Percentiles rank a stretch among this genome's conserved stretches.
phyloP scores from a whole-genome alignment of 1,140 invertebrate genomes.

The Zaprionus ghesquierei region DNA sequence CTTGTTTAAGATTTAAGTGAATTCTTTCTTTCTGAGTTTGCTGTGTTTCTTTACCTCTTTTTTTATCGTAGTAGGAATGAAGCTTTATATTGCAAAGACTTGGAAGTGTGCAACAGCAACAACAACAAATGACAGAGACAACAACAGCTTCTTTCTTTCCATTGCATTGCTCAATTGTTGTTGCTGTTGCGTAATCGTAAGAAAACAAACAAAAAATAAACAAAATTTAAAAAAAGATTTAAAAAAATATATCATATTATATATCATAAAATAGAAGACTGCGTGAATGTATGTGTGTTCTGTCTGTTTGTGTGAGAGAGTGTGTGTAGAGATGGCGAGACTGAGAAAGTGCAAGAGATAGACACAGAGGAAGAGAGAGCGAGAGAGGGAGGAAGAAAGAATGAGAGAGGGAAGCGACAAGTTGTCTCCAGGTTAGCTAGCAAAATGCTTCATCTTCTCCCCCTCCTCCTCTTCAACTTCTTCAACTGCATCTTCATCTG shows the following conservation, averaged over 20 bases:
- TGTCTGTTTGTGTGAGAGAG: background rate
- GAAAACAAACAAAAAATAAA: constrained; percentile 7
- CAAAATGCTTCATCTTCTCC: constrained; percentile 12
- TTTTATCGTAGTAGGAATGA: constrained; percentile 31
- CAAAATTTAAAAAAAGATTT: background rate
- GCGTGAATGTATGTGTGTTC: constrained; percentile 1
- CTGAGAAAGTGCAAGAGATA: background rate
- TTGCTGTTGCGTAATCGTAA: background rate
- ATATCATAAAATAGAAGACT: background rate
- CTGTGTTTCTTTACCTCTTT: constrained; percentile 6
- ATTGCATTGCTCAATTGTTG: background rate
- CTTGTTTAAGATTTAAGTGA: constrained; percentile 14
- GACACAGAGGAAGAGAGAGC: background rate
- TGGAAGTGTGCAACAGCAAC: constrained; percentile 2
- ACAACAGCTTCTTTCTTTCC: background rate
- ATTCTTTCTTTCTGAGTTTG: background rate
- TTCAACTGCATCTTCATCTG: background rate
- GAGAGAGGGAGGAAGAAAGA: background rate
- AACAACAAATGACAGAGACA: background rate
- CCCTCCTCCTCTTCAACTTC: background rate
- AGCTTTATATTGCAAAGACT: constrained; percentile 24
- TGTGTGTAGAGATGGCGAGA: background rate
- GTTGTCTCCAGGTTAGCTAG: constrained; percentile 8
- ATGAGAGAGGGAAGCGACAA: constrained; percentile 26
- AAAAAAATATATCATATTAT: background rate